Conservation (phyloP, 2,797 vertebrate genomes). For the Pteronotus mesoamericanus region DNA sequence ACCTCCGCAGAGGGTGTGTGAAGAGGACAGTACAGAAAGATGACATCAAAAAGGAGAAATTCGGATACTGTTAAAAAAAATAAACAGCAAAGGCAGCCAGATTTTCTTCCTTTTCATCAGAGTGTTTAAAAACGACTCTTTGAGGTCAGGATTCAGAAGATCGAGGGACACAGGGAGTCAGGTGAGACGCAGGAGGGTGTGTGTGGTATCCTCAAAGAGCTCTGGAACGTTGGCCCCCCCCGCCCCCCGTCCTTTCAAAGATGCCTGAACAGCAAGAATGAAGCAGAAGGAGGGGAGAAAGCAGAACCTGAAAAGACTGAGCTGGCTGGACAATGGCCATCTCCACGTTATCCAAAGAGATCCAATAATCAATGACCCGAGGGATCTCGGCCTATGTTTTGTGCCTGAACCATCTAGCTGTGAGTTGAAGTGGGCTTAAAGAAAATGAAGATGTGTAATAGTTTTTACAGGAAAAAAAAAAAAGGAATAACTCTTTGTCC, state of each 20-base stretch:
- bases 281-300: background rate
- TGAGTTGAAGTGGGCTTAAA: background rate
- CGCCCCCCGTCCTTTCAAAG: background rate
- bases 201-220: background rate
- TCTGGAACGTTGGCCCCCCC: background rate
- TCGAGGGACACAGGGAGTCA: background rate
- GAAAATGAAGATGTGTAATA: too few species aligned
- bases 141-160: background rate
- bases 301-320: background rate
- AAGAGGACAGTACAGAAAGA: background rate
- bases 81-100: background rate
- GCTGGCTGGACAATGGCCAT: accelerated
- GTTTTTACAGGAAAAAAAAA: background rate
- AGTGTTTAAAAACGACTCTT: background rate
- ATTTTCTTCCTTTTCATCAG: background rate
- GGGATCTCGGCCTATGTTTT: background rate
- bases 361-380: accelerated
- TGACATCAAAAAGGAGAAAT: background rate
- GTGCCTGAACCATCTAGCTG: background rate
- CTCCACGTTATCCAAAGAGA: background rate
- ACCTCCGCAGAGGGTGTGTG: background rate
- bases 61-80: too few species aligned
- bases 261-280: background rate
- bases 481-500: background rate
- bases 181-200: accelerated